phyloP scores from a whole-genome alignment of 2,113 vertebrate genomes.

The Pelusios castaneus region DNA sequence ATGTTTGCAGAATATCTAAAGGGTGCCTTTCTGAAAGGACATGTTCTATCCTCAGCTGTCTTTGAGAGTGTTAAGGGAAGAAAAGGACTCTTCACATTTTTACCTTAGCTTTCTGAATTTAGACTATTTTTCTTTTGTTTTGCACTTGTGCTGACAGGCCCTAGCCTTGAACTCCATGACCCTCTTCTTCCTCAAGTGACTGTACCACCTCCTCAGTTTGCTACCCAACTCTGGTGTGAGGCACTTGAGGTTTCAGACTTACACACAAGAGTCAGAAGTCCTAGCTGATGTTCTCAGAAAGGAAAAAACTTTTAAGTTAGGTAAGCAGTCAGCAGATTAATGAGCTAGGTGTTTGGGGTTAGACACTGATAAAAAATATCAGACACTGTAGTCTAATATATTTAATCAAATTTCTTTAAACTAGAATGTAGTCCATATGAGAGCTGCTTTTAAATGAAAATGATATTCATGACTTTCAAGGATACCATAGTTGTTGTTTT shows the following conservation, averaged over 20 bases:
- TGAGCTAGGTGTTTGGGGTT: conserved; percentile 19
- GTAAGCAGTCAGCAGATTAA: conserved; percentile 22
- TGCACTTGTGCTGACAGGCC: neutral
- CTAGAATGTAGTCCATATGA: neutral
- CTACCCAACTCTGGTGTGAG: neutral
- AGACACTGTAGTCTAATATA: conserved; percentile 56
- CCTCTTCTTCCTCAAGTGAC: neutral
- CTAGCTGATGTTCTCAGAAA: neutral
- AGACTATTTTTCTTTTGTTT: neutral
- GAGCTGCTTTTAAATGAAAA: conserved; percentile 38
- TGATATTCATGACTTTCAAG: conserved; percentile 31
- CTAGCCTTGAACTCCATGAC: neutral
- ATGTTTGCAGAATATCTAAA: neutral
- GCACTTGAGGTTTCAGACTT: neutral
- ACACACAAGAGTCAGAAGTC: neutral
- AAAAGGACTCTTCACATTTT: neutral
- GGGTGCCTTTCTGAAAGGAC: neutral
- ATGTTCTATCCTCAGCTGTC: neutral
- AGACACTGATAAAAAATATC: conserved; percentile 43
- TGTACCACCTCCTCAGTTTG: neutral
- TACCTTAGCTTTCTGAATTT: neutral
- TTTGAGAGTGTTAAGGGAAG: neutral
- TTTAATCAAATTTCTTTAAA: neutral
- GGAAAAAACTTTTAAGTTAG: conserved; percentile 16
- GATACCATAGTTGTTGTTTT: neutral